phyloP scores from a whole-genome alignment of 2,797 vertebrate species.

The Mormyrus hasselquistii region DNA sequence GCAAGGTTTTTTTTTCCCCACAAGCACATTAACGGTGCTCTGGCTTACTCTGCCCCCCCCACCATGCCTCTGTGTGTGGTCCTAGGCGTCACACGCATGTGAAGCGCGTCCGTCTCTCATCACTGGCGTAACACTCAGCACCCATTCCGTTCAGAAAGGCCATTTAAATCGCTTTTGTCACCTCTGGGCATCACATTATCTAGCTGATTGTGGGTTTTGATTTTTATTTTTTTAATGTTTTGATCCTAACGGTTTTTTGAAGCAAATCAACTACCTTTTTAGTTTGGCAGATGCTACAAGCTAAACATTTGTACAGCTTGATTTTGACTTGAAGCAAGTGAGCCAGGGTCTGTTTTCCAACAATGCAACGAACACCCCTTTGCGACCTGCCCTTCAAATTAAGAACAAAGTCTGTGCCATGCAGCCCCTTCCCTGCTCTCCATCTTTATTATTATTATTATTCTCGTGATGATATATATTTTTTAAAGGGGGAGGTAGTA shows the following conservation, averaged over 20 bases:
- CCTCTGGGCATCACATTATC: neutral
- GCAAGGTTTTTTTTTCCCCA: neutral
- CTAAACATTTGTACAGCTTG: neutral
- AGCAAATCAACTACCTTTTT: neutral
- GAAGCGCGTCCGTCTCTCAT: neutral
- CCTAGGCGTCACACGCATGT: neutral
- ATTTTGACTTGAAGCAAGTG: neutral
- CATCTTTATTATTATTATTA: neutral
- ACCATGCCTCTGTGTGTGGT: neutral
- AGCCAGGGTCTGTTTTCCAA: neutral
- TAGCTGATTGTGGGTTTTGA: neutral
- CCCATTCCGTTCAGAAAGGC: neutral
- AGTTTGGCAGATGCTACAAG: neutral
- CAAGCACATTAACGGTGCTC: neutral
- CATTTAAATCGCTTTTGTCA: neutral
- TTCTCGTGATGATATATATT: neutral
- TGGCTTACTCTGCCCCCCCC: neutral
- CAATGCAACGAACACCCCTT: neutral
- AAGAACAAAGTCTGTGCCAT: neutral
- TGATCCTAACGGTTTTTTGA: neutral
- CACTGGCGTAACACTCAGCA: neutral
- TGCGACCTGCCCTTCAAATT: slow-evolving; percentile 3
- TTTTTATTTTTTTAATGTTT: slow-evolving; percentile 1
- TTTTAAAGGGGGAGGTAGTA: neutral
- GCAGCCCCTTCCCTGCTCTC: neutral